These are phyloP conservation scores for Montifringilla adamsi DNA, from an alignment of 2,113 vertebrate genomes.

Conservation along the genomic window DNA sequence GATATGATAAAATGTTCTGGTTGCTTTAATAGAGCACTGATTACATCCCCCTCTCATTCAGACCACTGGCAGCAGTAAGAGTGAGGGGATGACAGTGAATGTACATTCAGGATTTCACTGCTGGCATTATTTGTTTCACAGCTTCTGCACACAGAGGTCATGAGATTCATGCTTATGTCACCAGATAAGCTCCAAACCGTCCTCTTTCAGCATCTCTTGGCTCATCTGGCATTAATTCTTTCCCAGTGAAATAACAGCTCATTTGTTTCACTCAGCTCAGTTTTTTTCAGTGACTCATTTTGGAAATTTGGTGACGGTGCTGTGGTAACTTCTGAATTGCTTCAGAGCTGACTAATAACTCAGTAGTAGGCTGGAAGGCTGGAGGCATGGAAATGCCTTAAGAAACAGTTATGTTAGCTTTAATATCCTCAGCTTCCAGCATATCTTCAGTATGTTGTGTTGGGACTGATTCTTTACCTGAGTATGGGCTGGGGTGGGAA, in stretches of 20 bases:
- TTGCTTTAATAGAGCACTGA: background rate
- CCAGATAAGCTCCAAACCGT: background rate
- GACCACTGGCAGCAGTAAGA: background rate
- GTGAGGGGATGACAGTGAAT: background rate
- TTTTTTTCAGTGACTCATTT: background rate
- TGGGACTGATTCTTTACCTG: background rate
- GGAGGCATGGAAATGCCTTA: background rate
- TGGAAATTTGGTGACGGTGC: background rate
- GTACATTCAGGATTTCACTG: background rate
- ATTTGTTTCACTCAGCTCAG: background rate
- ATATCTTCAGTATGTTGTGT: background rate
- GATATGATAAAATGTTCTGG: background rate
- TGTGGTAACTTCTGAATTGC: background rate
- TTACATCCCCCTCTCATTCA: background rate
- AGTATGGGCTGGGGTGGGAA: conserved; percentile 9
- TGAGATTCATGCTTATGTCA: background rate
- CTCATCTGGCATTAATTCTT: background rate
- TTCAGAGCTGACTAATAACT: background rate
- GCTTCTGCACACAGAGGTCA: background rate
- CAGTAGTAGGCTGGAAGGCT: background rate
- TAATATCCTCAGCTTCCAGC: background rate
- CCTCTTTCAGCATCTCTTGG: conserved; percentile 31
- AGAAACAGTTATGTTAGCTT: background rate
- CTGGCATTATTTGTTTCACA: background rate
- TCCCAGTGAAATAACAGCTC: conserved; percentile 24